Evolutionary conservation across 2,797 vertebrate genomes (phyloP).

Genomic region (Rallus crepitans): DNA sequence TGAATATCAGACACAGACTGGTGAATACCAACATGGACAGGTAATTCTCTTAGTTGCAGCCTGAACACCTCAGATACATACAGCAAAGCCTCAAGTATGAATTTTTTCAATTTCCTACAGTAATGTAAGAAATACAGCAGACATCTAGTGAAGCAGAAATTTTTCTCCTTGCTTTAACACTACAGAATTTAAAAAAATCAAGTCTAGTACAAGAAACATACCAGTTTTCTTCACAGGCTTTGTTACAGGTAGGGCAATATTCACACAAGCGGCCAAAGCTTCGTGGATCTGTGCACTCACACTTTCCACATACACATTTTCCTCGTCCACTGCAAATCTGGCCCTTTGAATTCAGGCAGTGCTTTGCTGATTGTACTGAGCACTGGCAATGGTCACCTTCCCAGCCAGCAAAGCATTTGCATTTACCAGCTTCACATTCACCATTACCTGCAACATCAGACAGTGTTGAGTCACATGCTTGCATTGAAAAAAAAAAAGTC

Average conservation of each 20-base stretch:
- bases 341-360: slow-evolving; percentile 85
- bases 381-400: slow-evolving; percentile 91
- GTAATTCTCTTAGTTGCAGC: neutral
- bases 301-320: slow-evolving; percentile 89
- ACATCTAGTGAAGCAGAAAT: neutral
- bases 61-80: neutral
- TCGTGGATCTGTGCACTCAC: slow-evolving; percentile 86
- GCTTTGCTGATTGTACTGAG: slow-evolving; percentile 78
- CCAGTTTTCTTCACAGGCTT: slow-evolving; percentile 89
- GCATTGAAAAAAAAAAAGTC: neutral
- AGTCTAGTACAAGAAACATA: slow-evolving; percentile 71
- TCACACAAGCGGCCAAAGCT: slow-evolving; percentile 90
- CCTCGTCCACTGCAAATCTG: slow-evolving; percentile 89
- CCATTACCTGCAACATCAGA: slow-evolving; percentile 86
- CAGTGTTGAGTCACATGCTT: neutral
- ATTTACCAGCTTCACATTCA: slow-evolving; percentile 88
- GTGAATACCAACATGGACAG: neutral
- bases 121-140: neutral
- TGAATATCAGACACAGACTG: neutral
- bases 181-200: neutral
- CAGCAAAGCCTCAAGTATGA: neutral
- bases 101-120: neutral
- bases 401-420: slow-evolving; percentile 89
- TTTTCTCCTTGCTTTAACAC: neutral
- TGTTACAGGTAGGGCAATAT: slow-evolving; percentile 88